Evolutionary conservation across 1,140 invertebrate species (phyloP), one percentile per base, ranked within the genome.

Genomic region (Aphis craccivora): DNA sequence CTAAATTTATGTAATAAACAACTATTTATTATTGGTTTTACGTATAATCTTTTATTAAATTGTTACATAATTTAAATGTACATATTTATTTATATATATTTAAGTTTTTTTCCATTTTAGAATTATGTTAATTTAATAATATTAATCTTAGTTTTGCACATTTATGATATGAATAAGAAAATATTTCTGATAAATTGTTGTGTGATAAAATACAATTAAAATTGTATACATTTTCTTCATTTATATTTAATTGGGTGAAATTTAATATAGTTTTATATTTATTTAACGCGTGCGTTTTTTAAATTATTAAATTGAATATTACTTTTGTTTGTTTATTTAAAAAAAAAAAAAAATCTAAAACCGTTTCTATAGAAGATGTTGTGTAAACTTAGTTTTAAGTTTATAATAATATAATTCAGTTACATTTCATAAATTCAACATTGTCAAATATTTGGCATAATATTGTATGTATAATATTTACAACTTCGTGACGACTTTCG

Each of bases 371-470:
- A 67, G 30, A n/a, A 1, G 14, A 76, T 18, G 30, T n/a, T n/a
- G 60, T 67, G 60, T n/a, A 18, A 76, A 76, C 60, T 76, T n/a
- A 76, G 60, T 76, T 76, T 76, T 76, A n/a, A 76, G 60, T 76
- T 67, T 67, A 60, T 67, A 67, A 67, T 67, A 67, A 14, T n/a
- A 76, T 20, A n/a, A 76, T 14, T 76, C n/a, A 18, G 30, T 76
- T 76, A 48, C 18, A 48, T 87, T 20, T 87, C 86, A 48, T 45
- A 87, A 87, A 48, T 87, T 48, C 30, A 45, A 45, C 86, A 11
- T 9, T 40, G 25, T 87, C 22, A 89, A 89, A 51, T 89, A 89
- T 90, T 90, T 90, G 51, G 18, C 35, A 8, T 43, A 40, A 43
- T 90, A 30, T 40, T 76, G 20, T 60, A 23, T 43, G n/a, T n/a